A percentile compares a stretch with the other conserved stretches of the same genome.
These are phyloP conservation scores for Lathronympha strigana DNA, from an alignment of 2,888 invertebrate species.

Conservation along the genomic window DNA sequence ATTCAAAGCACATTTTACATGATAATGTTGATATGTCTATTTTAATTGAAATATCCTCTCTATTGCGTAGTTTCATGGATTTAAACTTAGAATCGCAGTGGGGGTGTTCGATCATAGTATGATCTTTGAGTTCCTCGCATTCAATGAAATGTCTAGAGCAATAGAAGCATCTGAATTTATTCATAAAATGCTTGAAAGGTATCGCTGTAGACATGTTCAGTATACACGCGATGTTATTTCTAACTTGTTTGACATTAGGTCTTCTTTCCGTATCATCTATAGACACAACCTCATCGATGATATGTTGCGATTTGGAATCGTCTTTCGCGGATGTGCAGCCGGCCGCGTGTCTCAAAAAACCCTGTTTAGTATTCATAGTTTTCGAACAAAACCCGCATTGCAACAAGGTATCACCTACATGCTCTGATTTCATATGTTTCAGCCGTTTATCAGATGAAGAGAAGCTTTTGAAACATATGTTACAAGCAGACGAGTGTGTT, in stretches of 20 bases:
- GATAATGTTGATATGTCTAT: conserved; percentile 63
- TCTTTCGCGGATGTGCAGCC: conserved; percentile 54
- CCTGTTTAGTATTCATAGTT: conserved; percentile 61
- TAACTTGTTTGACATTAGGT: conserved; percentile 57
- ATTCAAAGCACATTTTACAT: conserved; percentile 62
- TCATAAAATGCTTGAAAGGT: conserved; percentile 71
- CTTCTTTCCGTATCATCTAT: conserved; percentile 53
- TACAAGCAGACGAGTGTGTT: conserved; percentile 64
- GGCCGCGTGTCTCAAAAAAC: conserved; percentile 63
- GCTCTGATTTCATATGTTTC: conserved; percentile 66
- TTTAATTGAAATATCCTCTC: conserved; percentile 67
- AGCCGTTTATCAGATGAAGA: conserved; percentile 58
- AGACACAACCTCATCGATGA: conserved; percentile 36
- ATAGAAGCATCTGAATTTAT: conserved; percentile 71
- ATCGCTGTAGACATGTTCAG: conserved; percentile 70
- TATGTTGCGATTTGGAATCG: conserved; percentile 39
- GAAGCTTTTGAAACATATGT: conserved; percentile 66
- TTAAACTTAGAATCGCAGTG: conserved; percentile 64
- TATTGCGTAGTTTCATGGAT: conserved; percentile 64
- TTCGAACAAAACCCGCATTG: conserved; percentile 67
- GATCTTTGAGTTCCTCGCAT: conserved; percentile 64
- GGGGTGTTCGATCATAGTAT: conserved; percentile 64
- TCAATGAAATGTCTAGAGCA: conserved; percentile 67
- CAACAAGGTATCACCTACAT: conserved; percentile 52
- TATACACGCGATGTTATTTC: conserved; percentile 63